Conservation (phyloP, 2,888 invertebrate genomes). For the Cenopis cana region DNA sequence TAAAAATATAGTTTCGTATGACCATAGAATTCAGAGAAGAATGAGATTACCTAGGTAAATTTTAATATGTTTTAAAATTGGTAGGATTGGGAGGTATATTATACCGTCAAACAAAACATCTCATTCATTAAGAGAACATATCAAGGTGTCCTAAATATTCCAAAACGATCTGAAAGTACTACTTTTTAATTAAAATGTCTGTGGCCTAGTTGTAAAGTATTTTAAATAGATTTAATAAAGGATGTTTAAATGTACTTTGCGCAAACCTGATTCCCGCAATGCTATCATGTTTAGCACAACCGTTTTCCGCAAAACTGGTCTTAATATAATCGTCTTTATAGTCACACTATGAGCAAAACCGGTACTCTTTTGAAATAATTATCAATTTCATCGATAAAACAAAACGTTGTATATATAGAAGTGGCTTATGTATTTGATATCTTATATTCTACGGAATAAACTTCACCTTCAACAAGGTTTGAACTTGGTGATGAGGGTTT, state of each 20-base stretch:
- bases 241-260: constrained; percentile 2
- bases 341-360: constrained; percentile 2
- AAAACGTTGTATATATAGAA: not conserved
- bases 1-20: no score
- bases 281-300: constrained; percentile 12
- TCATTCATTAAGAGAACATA: no score
- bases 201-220: not conserved
- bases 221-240: not conserved
- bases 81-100: no score
- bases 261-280: constrained; percentile 26
- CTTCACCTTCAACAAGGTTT: not conserved
- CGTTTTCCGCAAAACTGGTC: constrained; percentile 23
- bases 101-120: no score
- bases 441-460: not conserved
- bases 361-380: not conserved
- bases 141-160: no score
- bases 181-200: not conserved
- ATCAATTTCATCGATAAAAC: not conserved
- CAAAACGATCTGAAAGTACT: not conserved
- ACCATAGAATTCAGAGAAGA: no score
- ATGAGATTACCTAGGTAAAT: no score
- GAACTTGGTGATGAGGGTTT: not conserved
- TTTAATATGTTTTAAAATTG: no score
- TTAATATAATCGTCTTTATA: not conserved
- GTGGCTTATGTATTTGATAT: not conserved